phyloP scores from a whole-genome alignment of 1,140 invertebrate species.

The Dreissena rostriformis region DNA sequence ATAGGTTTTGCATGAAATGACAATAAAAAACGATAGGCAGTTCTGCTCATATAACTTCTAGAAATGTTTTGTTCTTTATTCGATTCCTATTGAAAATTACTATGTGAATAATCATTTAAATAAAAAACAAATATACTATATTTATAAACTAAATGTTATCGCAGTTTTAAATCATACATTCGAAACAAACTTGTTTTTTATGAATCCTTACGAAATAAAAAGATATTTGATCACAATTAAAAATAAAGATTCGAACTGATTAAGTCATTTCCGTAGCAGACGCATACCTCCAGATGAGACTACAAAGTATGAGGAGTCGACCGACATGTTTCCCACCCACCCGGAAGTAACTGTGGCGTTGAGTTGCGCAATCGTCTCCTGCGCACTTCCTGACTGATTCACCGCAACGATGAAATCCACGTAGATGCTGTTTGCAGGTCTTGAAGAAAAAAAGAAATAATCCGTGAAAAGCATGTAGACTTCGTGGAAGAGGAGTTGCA shows the following conservation, averaged over 20 bases:
- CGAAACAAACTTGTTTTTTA: not conserved
- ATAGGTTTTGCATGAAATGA: too few relatives aligned
- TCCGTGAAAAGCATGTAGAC: too few relatives aligned
- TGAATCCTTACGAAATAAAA: not conserved
- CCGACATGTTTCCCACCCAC: slow-evolving; percentile 23
- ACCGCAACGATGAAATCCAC: slow-evolving; percentile 8
- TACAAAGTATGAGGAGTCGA: slow-evolving; percentile 35
- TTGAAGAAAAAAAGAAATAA: not conserved
- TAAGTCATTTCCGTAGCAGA: not conserved
- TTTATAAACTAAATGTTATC: too few relatives aligned
- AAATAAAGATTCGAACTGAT: not conserved
- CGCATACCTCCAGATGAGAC: slow-evolving; percentile 26
- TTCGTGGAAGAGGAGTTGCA: too few relatives aligned
- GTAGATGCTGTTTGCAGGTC: slow-evolving; percentile 35
- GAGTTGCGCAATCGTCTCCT: slow-evolving; percentile 14
- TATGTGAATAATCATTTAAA: too few relatives aligned
- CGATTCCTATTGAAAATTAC: too few relatives aligned
- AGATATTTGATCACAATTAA: not conserved
- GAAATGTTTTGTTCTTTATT: too few relatives aligned
- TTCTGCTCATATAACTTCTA: too few relatives aligned
- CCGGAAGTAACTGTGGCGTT: slow-evolving; percentile 12
- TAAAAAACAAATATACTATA: too few relatives aligned
- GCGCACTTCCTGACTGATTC: slow-evolving; percentile 12
- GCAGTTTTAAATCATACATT: too few relatives aligned
- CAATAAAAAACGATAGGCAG: too few relatives aligned